Percentiles rank a stretch among this genome's conserved stretches.
These are phyloP conservation scores for Masnerella sp. DNA, from an alignment of 2,888 invertebrate species.

Conservation along the genomic window DNA sequence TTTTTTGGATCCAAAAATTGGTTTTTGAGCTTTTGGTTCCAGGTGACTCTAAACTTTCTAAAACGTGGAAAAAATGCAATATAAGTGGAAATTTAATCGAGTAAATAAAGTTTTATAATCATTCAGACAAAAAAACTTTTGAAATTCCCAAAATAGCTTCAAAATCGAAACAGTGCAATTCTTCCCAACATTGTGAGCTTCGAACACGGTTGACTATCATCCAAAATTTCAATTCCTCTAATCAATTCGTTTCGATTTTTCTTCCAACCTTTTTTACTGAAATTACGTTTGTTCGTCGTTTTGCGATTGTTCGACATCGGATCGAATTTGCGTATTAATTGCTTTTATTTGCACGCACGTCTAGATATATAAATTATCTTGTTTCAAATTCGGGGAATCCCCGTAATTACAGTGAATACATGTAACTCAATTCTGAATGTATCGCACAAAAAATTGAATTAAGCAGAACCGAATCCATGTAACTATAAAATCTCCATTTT, in stretches of 20 bases:
- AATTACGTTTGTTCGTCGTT: slow-evolving; percentile 22
- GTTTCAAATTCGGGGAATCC: slow-evolving; percentile 31
- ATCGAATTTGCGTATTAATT: slow-evolving; percentile 41
- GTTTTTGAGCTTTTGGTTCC: too few species aligned
- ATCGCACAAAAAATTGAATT: slow-evolving; percentile 38
- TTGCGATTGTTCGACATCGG: slow-evolving; percentile 18
- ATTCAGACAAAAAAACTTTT: too few species aligned
- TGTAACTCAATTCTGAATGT: slow-evolving; percentile 42
- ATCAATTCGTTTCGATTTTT: slow-evolving; percentile 12
- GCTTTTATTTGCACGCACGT: slow-evolving; percentile 31
- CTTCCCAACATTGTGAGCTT: too few species aligned
- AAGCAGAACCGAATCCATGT: slow-evolving; percentile 41
- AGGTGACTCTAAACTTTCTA: too few species aligned
- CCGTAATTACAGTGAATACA: slow-evolving; percentile 41
- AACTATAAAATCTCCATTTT: slow-evolving; percentile 43
- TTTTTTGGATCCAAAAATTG: too few species aligned
- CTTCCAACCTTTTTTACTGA: background rate
- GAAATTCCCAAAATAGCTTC: too few species aligned
- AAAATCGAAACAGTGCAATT: too few species aligned
- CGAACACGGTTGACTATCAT: too few species aligned
- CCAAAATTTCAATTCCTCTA: slow-evolving; percentile 1
- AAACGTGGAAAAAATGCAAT: too few species aligned
- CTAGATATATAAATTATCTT: slow-evolving; percentile 39
- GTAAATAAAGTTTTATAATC: too few species aligned
- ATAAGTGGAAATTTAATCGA: too few species aligned